phyloP scores from a whole-genome alignment of 1,140 invertebrate species.

The Drosophila biarmipes region DNA sequence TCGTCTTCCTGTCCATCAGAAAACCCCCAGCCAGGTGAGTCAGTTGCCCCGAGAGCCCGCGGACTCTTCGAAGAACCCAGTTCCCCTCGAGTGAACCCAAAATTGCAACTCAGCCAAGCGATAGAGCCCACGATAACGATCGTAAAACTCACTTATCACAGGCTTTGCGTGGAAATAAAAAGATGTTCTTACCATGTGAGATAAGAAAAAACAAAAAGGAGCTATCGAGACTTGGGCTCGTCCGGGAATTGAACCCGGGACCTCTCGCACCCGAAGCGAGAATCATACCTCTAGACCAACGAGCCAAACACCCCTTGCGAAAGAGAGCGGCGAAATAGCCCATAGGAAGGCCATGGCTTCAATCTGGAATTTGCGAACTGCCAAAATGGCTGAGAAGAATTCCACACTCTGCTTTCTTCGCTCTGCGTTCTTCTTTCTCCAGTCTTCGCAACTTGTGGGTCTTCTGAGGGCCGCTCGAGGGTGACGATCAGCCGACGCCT shows the following conservation, averaged over 20 bases:
- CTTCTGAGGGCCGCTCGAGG: slow-evolving; percentile 18
- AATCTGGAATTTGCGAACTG: neutral
- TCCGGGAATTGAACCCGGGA: slow-evolving; percentile 93
- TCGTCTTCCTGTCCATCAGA: slow-evolving; percentile 27
- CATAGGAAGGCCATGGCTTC: neutral
- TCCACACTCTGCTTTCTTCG: neutral
- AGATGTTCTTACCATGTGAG: neutral
- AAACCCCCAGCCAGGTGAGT: slow-evolving; percentile 6
- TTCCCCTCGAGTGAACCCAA: slow-evolving; percentile 15
- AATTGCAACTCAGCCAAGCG: slow-evolving; percentile 1
- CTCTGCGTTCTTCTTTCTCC: neutral
- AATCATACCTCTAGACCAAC: slow-evolving; percentile 82
- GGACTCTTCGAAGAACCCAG: neutral
- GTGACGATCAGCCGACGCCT: slow-evolving; percentile 39
- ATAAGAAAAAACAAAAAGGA: neutral
- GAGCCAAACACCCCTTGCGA: slow-evolving; percentile 2
- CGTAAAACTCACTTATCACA: slow-evolving; percentile 5
- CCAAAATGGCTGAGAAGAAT: neutral
- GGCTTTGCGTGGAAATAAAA: neutral
- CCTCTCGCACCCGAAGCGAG: slow-evolving; percentile 92
- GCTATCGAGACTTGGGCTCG: slow-evolving; percentile 86
- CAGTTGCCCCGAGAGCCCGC: neutral
- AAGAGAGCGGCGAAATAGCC: slow-evolving; percentile 1
- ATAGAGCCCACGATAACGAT: slow-evolving; percentile 3
- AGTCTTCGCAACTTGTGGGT: slow-evolving; percentile 21